phyloP scores from a whole-genome alignment of 2,888 invertebrate species.

The Dynastes tityus region DNA sequence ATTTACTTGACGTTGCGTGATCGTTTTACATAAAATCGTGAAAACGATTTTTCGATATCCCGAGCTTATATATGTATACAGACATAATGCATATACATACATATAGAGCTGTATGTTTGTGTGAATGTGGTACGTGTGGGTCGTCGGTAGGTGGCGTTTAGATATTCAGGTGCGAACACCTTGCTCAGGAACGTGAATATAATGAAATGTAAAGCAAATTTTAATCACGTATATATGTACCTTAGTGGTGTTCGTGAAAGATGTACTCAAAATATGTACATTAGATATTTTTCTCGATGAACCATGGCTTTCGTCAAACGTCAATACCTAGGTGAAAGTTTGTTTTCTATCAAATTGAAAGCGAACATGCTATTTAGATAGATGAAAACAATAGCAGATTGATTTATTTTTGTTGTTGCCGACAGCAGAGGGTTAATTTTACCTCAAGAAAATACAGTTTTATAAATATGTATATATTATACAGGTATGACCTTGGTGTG shows the following conservation, averaged over 20 bases:
- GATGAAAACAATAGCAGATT: not conserved
- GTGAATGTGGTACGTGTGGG: conserved; percentile 5
- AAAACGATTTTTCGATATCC: conserved; percentile 36
- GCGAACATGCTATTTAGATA: not conserved
- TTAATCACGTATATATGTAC: conserved; percentile 26
- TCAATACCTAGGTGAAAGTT: conserved; percentile 11
- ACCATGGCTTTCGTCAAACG: not conserved
- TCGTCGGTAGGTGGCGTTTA: conserved; percentile 10
- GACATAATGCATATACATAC: not conserved
- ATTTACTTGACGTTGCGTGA: conserved; percentile 38
- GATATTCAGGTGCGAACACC: conserved; percentile 9
- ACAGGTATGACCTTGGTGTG: conserved; percentile 26
- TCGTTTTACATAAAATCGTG: conserved; percentile 38
- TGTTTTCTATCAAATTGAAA: conserved; percentile 5
- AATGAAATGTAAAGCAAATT: conserved; percentile 29
- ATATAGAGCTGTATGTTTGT: not conserved
- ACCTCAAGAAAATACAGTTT: conserved; percentile 2
- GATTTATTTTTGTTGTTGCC: not conserved
- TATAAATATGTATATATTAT: conserved; percentile 7
- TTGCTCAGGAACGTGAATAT: not conserved
- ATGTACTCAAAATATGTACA: not conserved
- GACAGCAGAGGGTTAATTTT: not conserved
- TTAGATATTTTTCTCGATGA: not conserved
- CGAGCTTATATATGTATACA: not conserved
- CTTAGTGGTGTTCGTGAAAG: not conserved